Conservation (phyloP, 2,113 vertebrate species). For the Carassius gibelio region DNA sequence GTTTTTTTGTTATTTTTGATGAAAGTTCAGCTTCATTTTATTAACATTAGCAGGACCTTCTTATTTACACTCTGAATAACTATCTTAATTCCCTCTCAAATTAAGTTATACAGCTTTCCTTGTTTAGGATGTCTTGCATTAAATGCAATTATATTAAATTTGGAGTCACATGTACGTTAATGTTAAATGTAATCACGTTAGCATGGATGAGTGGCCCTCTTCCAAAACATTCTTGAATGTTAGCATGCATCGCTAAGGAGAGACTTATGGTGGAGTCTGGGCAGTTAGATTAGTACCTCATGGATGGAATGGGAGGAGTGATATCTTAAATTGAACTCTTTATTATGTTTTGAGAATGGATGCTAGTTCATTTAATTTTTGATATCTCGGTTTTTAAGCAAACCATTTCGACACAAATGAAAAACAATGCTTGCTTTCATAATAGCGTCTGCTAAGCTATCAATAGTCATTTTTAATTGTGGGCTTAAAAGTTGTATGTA, state of each 20-base stretch:
- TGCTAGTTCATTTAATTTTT: not conserved
- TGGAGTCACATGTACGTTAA: constrained; percentile 64
- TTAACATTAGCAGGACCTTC: not conserved
- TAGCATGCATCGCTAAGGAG: constrained; percentile 58
- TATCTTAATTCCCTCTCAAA: constrained; percentile 49
- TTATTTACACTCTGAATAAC: constrained; percentile 16
- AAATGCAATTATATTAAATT: constrained; percentile 61
- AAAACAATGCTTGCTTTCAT: constrained; percentile 12
- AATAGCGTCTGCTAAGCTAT: constrained; percentile 30
- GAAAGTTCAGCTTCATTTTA: not conserved
- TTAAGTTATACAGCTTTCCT: constrained; percentile 46
- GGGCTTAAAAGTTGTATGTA: not conserved
- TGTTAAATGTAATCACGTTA: constrained; percentile 66
- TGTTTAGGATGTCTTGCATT: constrained; percentile 55
- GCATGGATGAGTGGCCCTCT: constrained; percentile 55
- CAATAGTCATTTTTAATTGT: constrained; percentile 40
- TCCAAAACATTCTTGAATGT: constrained; percentile 51
- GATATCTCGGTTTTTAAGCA: not conserved
- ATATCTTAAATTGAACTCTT: constrained; percentile 30
- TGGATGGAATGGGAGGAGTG: constrained; percentile 12
- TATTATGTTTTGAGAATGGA: not conserved
- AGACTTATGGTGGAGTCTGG: constrained; percentile 29
- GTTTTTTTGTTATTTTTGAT: not conserved
- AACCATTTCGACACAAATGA: not conserved
- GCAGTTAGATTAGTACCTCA: constrained; percentile 39